Percentiles rank a stretch among this genome's conserved stretches.
phyloP scores from a whole-genome alignment of 2,113 vertebrate species.

The Tor tambroides region DNA sequence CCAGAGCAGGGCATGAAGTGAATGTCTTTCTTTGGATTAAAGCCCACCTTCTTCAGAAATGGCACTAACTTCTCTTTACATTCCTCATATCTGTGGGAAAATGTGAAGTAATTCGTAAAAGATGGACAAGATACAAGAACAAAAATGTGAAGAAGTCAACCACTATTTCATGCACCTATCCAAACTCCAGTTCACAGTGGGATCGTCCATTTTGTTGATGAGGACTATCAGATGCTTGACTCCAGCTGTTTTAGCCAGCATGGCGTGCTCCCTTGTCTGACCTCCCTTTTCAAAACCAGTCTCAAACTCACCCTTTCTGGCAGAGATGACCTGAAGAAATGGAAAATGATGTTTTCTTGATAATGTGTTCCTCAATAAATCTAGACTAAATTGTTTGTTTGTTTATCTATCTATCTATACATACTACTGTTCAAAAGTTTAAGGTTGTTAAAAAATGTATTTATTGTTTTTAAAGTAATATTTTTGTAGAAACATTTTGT shows the following conservation, averaged over 20 bases:
- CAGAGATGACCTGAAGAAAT: slow-evolving; percentile 90
- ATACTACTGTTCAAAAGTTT: neutral
- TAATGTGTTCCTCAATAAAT: neutral
- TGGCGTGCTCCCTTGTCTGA: slow-evolving; percentile 97
- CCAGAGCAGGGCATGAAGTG: slow-evolving; percentile 99
- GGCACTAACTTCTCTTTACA: slow-evolving; percentile 99
- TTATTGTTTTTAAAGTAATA: neutral
- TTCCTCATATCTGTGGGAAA: slow-evolving; percentile 90
- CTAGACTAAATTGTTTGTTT: neutral
- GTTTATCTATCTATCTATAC: neutral
- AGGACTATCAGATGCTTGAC: slow-evolving; percentile 99
- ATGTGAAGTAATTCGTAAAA: neutral
- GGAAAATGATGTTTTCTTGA: neutral
- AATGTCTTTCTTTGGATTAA: slow-evolving; percentile 99
- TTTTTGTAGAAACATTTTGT: neutral
- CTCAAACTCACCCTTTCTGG: slow-evolving; percentile 99
- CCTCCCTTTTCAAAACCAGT: slow-evolving; percentile 99
- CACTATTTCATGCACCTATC: slow-evolving; percentile 80
- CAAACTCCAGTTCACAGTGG: slow-evolving; percentile 98
- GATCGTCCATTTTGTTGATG: slow-evolving; percentile 99
- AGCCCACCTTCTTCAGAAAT: slow-evolving; percentile 99
- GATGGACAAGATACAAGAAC: neutral
- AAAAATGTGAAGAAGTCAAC: neutral
- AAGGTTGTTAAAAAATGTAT: neutral
- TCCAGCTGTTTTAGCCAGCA: slow-evolving; percentile 98